Percentiles rank a stretch among this genome's conserved stretches.
Conservation (phyloP, 1,140 invertebrate genomes). For the Pseudomyrmex flavicornis region DNA sequence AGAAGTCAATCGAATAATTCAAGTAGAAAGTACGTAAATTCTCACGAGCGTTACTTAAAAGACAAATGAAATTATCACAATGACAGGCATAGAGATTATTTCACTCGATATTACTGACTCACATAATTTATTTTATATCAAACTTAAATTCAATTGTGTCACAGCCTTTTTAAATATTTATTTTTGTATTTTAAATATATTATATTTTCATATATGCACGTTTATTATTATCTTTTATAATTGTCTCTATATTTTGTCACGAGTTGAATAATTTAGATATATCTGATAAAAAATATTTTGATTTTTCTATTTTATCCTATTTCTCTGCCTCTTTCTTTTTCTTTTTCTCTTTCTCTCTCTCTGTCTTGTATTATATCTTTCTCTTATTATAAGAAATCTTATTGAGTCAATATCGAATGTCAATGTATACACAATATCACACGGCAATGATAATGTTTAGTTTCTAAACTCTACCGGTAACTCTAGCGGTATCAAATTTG, state of each 20-base stretch:
- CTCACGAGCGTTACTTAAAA: neutral
- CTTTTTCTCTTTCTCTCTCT: neutral
- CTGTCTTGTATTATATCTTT: neutral
- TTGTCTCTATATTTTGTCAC: neutral
- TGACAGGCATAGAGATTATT: constrained; percentile 33
- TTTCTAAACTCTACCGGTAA: constrained; percentile 25
- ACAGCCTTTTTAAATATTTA: too few relatives aligned
- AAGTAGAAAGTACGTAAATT: constrained; percentile 38
- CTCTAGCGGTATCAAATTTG: constrained; percentile 22
- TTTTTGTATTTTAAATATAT: too few relatives aligned
- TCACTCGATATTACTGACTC: neutral
- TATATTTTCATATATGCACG: too few relatives aligned
- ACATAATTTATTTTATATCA: constrained; percentile 14
- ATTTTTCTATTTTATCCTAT: neutral
- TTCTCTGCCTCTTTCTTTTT: neutral
- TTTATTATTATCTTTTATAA: too few relatives aligned
- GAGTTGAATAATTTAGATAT: neutral
- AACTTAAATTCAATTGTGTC: neutral
- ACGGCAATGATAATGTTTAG: neutral
- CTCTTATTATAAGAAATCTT: neutral
- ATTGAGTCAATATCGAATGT: neutral
- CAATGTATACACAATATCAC: neutral
- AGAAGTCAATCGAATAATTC: constrained; percentile 54
- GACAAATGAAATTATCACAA: constrained; percentile 31
- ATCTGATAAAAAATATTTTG: constrained; percentile 3